A percentile compares a stretch with the other conserved stretches of the same genome.
phyloP scores from a whole-genome alignment of 2,113 vertebrate species.

The Gymnorhina tibicen region DNA sequence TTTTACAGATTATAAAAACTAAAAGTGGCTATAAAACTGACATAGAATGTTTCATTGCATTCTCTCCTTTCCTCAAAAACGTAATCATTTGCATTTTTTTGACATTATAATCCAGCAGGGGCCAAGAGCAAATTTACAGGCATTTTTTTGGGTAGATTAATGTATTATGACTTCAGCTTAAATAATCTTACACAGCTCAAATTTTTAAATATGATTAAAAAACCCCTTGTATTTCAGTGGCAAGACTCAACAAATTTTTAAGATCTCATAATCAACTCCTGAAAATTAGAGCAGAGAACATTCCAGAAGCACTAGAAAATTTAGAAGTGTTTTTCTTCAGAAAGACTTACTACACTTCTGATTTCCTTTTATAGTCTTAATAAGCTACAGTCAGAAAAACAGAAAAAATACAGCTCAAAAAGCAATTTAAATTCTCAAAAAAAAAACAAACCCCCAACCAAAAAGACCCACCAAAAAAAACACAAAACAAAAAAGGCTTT shows the following conservation, averaged over 20 bases:
- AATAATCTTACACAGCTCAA: background rate
- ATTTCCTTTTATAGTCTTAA: slow-evolving; percentile 33
- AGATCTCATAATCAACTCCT: background rate
- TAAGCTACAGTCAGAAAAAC: background rate
- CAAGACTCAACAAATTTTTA: background rate
- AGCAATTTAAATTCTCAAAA: background rate
- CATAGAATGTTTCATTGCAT: background rate
- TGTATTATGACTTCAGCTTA: background rate
- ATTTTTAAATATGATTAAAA: background rate
- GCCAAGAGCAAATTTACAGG: background rate
- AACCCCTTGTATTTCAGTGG: background rate
- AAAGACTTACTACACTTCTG: slow-evolving; percentile 1
- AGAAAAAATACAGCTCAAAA: background rate
- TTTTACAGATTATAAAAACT: background rate
- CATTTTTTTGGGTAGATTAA: background rate
- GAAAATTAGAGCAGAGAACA: slow-evolving; percentile 32
- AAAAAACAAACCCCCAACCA: background rate
- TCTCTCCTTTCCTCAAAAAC: background rate
- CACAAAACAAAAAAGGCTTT: background rate
- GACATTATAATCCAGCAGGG: background rate
- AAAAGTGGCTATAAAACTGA: background rate
- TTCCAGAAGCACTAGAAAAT: slow-evolving; percentile 38
- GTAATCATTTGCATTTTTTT: background rate
- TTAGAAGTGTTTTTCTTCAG: background rate
- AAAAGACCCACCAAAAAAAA: background rate